Percentiles rank a stretch among this genome's conserved stretches.
These are phyloP conservation scores for Capromys pilorides DNA, from an alignment of 2,797 vertebrate species.

Conservation along the genomic window DNA sequence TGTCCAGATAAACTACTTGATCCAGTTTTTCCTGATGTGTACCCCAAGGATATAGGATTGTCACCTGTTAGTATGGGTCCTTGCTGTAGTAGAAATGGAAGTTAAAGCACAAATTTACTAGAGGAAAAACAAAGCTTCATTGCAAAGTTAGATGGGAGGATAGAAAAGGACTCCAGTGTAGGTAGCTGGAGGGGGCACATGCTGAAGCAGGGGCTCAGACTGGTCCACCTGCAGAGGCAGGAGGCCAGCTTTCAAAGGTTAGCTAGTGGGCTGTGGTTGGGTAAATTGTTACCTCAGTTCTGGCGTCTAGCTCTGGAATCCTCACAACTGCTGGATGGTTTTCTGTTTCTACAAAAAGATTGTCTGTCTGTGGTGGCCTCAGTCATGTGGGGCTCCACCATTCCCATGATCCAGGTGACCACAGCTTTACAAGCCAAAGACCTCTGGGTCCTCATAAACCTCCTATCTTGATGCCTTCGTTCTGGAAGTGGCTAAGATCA, in stretches of 20 bases:
- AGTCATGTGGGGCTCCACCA: background rate
- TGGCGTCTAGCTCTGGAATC: background rate
- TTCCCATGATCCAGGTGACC: background rate
- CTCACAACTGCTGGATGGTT: background rate
- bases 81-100: background rate
- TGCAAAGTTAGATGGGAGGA: background rate
- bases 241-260: background rate
- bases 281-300: background rate
- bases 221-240: background rate
- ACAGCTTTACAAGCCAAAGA: background rate
- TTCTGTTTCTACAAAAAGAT: background rate
- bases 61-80: background rate
- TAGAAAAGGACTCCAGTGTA: background rate
- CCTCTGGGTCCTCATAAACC: background rate
- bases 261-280: background rate
- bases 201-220: background rate
- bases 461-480: background rate
- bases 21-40: background rate
- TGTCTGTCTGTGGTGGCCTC: background rate
- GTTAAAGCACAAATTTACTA: background rate
- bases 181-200: background rate
- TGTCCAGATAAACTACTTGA: background rate
- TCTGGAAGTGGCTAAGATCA: background rate
- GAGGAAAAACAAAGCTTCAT: background rate
- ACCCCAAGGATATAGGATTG: background rate